phyloP scores from a whole-genome alignment of 2,888 invertebrate genomes.

The Luffia ferchaultella region DNA sequence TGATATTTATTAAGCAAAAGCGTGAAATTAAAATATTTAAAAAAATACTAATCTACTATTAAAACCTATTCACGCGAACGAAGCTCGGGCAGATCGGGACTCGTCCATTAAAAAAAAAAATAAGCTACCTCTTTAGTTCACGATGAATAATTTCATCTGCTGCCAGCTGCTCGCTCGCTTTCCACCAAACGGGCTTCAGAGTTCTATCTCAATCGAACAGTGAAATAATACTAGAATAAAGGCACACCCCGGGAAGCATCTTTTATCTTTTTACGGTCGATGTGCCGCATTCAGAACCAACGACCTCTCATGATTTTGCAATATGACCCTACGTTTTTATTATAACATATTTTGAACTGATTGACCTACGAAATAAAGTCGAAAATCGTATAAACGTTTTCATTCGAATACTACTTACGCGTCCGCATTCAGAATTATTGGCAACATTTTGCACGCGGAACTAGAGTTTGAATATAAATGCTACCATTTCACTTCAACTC shows the following conservation, averaged over 20 bases:
- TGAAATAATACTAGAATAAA: not conserved
- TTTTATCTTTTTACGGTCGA: conserved; percentile 28
- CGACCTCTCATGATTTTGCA: conserved; percentile 26
- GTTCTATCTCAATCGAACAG: not conserved
- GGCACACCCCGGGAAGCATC: conserved; percentile 16
- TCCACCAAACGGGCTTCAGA: not conserved
- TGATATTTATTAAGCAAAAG: too few species aligned
- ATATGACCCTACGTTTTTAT: conserved; percentile 15
- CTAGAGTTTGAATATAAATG: conserved; percentile 11
- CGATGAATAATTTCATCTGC: too few species aligned
- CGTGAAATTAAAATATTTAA: too few species aligned
- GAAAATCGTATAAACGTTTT: not conserved
- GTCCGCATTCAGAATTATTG: conserved; percentile 22
- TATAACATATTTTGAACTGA: not conserved
- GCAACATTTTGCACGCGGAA: conserved; percentile 20
- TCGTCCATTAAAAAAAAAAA: too few species aligned
- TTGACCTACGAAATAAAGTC: not conserved
- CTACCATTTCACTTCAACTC: conserved; percentile 4
- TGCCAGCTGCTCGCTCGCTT: not conserved
- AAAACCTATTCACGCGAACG: too few species aligned
- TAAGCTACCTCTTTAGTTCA: too few species aligned
- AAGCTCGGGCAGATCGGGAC: too few species aligned
- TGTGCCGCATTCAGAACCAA: conserved; percentile 25
- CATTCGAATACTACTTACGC: conserved; percentile 3
- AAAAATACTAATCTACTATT: too few species aligned